Evolutionary conservation across 2,797 vertebrate genomes (phyloP).

Genomic region (Halcyon badia): DNA sequence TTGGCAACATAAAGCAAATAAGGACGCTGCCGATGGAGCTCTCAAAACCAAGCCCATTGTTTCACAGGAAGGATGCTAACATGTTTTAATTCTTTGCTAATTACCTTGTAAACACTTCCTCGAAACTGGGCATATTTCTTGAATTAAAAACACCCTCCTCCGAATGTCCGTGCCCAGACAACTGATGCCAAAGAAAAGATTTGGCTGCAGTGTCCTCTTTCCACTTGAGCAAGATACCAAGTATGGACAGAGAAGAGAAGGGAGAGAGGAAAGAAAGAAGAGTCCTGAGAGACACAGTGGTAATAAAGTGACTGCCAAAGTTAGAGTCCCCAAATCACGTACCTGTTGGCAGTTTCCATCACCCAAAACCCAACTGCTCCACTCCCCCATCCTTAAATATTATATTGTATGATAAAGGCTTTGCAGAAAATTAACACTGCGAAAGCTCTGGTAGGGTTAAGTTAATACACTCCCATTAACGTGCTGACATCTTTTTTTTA

Average conservation of each 20-base stretch:
- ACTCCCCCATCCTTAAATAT: not conserved
- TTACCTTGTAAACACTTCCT: not conserved
- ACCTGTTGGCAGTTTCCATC: not conserved
- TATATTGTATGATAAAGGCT: fast-evolving
- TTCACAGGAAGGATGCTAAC: not conserved
- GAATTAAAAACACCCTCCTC: not conserved
- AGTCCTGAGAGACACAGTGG: not conserved
- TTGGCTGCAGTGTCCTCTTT: not conserved
- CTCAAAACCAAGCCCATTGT: not conserved
- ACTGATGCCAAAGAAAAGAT: not conserved
- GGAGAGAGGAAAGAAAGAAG: not conserved
- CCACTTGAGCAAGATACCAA: not conserved
- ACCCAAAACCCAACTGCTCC: not conserved
- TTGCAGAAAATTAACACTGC: not conserved
- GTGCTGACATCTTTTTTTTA: not conserved
- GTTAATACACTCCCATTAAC: not conserved
- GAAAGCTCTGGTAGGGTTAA: not conserved
- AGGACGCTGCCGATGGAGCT: not conserved
- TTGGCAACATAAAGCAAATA: not conserved
- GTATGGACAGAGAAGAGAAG: not conserved
- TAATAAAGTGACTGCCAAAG: not conserved
- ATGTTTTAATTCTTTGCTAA: not conserved
- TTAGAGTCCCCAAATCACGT: fast-evolving
- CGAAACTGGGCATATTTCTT: not conserved
- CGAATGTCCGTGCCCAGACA: not conserved